These are phyloP conservation scores for Atlantisia rogersi DNA, from an alignment of 2,113 vertebrate genomes.

Conservation along the genomic window DNA sequence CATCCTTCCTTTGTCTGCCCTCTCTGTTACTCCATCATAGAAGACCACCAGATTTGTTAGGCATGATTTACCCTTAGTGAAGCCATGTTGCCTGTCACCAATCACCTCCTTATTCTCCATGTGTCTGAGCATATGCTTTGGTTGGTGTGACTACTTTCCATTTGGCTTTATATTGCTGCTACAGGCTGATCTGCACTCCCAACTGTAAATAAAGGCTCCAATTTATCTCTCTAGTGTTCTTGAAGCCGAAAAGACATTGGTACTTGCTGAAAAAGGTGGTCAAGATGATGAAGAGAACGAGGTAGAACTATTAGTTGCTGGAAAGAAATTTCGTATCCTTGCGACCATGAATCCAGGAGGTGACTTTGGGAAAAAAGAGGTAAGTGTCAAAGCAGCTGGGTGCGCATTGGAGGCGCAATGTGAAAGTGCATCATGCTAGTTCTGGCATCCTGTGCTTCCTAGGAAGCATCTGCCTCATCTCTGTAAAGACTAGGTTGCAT, in stretches of 20 bases:
- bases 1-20: too few species aligned
- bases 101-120: too few species aligned
- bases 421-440: not conserved
- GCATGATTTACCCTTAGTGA: too few species aligned
- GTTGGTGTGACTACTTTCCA: not conserved
- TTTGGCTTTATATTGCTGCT: not conserved
- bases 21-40: too few species aligned
- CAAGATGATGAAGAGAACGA: constrained; percentile 82
- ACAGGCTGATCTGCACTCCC: not conserved
- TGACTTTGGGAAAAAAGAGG: constrained; percentile 99
- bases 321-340: constrained; percentile 85
- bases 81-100: too few species aligned
- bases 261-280: constrained; percentile 94
- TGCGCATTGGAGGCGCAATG: not conserved
- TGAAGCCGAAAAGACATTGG: constrained; percentile 89
- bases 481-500: not conserved
- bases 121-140: not conserved
- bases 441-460: not conserved
- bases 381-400: constrained; percentile 49
- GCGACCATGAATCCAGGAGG: constrained; percentile 99
- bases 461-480: fast-evolving
- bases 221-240: constrained; percentile 73
- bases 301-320: constrained; percentile 88
- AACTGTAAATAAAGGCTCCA: not conserved
- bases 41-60: too few species aligned